Conservation (phyloP, 1,140 invertebrate species). For the Mylabris phalerata region DNA sequence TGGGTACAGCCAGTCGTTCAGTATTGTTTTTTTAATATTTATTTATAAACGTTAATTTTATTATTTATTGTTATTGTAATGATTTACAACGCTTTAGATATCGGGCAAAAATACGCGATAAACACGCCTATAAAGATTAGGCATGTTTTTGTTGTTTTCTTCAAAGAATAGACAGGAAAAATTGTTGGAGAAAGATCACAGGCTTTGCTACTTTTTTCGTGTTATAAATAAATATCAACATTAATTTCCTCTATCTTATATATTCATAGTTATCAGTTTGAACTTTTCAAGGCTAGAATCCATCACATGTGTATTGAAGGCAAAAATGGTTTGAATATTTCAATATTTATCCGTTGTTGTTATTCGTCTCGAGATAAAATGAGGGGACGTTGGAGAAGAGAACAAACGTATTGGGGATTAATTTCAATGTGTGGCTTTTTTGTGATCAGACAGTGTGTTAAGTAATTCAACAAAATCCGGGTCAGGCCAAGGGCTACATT, state of each 20-base stretch:
- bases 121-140: not conserved
- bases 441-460: not conserved
- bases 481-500: conserved; percentile 20
- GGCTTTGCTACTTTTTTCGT: not conserved
- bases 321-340: too few relatives aligned
- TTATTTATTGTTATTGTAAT: too few relatives aligned
- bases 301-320: not conserved
- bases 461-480: conserved; percentile 18
- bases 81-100: too few relatives aligned
- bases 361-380: too few relatives aligned
- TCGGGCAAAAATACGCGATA: not conserved
- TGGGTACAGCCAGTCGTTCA: not conserved
- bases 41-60: too few relatives aligned
- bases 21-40: too few relatives aligned
- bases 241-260: conserved; percentile 1
- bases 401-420: not conserved
- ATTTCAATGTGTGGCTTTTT: too few relatives aligned
- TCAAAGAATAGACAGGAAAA: too few relatives aligned
- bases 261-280: not conserved
- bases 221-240: conserved; percentile 9
- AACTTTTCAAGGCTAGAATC: conserved; percentile 12
- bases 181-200: too few relatives aligned
- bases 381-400: not conserved
- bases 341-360: too few relatives aligned
- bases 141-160: too few relatives aligned